These are phyloP conservation scores for Atherix ibis DNA, from an alignment of 2,888 invertebrate genomes.

Conservation along the genomic window DNA sequence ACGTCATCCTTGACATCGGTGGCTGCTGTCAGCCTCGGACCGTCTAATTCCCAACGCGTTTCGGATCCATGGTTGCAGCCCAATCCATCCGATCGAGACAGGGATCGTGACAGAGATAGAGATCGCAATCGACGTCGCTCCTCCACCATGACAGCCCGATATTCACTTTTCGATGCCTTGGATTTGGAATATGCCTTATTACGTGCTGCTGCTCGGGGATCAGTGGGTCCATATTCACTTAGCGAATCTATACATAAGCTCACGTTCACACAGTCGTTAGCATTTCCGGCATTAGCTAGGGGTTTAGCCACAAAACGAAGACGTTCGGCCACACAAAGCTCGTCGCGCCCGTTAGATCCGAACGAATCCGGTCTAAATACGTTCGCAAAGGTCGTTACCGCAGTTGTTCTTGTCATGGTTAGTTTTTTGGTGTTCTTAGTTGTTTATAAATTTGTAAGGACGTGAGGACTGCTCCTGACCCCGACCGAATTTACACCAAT, in stretches of 20 bases:
- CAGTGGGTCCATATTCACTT: conserved; percentile 53
- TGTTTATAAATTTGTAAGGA: conserved; percentile 55
- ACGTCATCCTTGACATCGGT: conserved; percentile 42
- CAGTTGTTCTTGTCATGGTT: conserved; percentile 48
- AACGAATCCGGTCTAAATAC: conserved; percentile 50
- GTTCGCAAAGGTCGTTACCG: conserved; percentile 55
- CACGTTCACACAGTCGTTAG: conserved; percentile 56
- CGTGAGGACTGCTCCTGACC: conserved; percentile 63
- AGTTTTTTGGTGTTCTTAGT: conserved; percentile 57
- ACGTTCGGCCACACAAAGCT: conserved; percentile 36
- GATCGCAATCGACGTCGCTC: conserved; percentile 38
- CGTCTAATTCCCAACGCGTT: conserved; percentile 22
- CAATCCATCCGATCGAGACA: conserved; percentile 26
- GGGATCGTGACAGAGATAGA: conserved; percentile 17
- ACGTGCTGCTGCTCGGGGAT: conserved; percentile 51
- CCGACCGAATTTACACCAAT: conserved; percentile 28
- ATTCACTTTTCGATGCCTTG: conserved; percentile 53
- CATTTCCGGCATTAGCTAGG: conserved; percentile 53
- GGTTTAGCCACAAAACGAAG: conserved; percentile 48
- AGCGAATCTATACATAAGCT: conserved; percentile 56
- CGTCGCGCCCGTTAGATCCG: conserved; percentile 41
- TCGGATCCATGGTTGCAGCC: conserved; percentile 34
- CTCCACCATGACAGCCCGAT: conserved; percentile 44
- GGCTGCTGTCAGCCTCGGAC: conserved; percentile 30
- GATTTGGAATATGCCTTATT: conserved; percentile 54